Evolutionary conservation across 2,888 invertebrate genomes (phyloP).

Genomic region (Tipula helvola): DNA sequence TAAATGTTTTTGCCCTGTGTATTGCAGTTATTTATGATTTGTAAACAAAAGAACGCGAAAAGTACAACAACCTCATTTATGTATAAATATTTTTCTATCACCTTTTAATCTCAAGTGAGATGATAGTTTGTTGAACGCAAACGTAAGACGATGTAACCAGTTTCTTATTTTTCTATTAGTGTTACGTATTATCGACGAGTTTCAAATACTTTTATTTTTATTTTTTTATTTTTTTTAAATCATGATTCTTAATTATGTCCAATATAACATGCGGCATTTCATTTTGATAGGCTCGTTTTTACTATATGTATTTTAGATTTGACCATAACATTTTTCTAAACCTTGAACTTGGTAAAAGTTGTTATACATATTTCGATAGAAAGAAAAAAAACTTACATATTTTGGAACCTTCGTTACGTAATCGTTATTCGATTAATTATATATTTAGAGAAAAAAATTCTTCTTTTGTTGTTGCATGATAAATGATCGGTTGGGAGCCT

Average conservation of each 20-base stretch:
- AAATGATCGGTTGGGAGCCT: neutral
- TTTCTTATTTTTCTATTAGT: neutral
- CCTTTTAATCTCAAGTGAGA: neutral
- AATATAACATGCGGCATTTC: neutral
- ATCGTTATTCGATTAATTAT: neutral
- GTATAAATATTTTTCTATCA: neutral
- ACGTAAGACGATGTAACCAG: neutral
- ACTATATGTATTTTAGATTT: neutral
- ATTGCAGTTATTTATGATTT: neutral
- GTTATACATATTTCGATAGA: neutral
- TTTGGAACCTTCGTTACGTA: neutral
- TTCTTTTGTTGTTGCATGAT: neutral
- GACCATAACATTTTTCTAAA: neutral
- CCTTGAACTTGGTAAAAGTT: neutral
- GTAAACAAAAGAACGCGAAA: neutral
- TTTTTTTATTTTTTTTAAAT: neutral
- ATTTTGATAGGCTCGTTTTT: neutral
- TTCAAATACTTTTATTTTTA: neutral
- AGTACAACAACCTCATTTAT: neutral
- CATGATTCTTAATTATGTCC: constrained; percentile 4
- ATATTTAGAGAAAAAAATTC: neutral
- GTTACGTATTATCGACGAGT: neutral
- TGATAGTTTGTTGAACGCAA: neutral
- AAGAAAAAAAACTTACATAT: neutral
- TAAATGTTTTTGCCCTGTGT: neutral